Conservation (phyloP, 1,140 invertebrate genomes). For the Phenacoccus solenopsis region DNA sequence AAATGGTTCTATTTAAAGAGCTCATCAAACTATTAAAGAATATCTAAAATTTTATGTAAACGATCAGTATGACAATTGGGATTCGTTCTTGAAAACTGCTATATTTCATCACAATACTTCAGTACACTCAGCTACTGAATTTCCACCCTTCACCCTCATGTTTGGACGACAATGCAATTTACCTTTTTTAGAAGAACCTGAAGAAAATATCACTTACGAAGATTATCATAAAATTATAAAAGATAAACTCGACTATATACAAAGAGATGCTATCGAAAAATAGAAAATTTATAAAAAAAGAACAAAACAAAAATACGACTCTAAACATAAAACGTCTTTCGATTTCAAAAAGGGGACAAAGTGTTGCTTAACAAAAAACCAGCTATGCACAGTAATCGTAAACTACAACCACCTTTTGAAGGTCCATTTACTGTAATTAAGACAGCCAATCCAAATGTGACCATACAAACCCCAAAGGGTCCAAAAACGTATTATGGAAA, state of each 20-base stretch:
- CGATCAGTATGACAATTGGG: constrained; percentile 27
- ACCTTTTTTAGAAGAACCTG: neutral
- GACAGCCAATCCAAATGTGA: neutral
- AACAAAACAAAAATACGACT: neutral
- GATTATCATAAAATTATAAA: neutral
- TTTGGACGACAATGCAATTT: neutral
- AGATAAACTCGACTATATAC: no score
- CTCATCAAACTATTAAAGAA: constrained; percentile 13
- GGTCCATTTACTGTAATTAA: neutral
- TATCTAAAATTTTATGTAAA: constrained; percentile 22
- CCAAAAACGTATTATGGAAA: neutral
- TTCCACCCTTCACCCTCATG: constrained; percentile 21
- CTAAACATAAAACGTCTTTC: neutral
- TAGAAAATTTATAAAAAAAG: no score
- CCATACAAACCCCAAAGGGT: neutral
- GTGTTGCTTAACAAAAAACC: neutral
- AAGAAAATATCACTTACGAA: neutral
- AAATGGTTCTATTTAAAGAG: constrained; percentile 26
- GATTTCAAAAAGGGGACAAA: neutral
- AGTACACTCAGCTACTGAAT: constrained; percentile 19
- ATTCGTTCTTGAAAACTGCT: constrained; percentile 22
- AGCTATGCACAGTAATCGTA: neutral
- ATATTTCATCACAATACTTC: constrained; percentile 16
- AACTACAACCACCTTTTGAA: neutral
- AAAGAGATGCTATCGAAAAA: no score